phyloP scores from a whole-genome alignment of 2,797 vertebrate species.

The Diceros bicornis region DNA sequence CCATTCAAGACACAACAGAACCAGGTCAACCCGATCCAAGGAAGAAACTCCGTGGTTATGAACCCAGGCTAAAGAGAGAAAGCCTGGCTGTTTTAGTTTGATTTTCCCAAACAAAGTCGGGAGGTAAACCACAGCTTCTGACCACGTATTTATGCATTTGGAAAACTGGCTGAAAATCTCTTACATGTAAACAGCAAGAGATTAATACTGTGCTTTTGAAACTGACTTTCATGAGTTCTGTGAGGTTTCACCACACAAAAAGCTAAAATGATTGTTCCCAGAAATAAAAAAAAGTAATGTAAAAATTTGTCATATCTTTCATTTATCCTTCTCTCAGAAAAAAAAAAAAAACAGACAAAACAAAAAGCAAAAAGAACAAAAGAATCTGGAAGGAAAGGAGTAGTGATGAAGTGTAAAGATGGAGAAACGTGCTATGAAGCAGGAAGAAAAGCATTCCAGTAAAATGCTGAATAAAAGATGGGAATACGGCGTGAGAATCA shows the following conservation, averaged over 20 bases:
- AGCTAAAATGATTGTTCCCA: constrained; percentile 49
- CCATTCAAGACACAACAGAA: neutral
- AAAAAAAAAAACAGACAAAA: neutral
- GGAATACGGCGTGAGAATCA: neutral
- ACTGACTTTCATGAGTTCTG: constrained; percentile 66
- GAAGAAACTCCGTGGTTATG: neutral
- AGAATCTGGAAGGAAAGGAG: neutral
- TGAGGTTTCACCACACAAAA: constrained; percentile 64
- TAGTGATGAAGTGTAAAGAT: neutral
- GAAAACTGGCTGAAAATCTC: constrained; percentile 65
- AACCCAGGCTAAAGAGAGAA: neutral
- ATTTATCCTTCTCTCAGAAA: constrained; percentile 16
- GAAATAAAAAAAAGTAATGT: constrained; percentile 54
- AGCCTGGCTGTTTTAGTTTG: neutral
- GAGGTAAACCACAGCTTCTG: constrained; percentile 87
- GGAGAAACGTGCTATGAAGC: neutral
- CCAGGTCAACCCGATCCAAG: neutral
- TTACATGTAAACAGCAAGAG: constrained; percentile 71
- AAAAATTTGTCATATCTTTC: constrained; percentile 2
- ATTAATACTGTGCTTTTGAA: constrained; percentile 68
- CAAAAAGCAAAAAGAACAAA: neutral
- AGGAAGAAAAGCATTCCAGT: neutral
- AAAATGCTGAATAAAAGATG: constrained; percentile 5
- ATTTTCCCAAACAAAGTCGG: constrained; percentile 87
- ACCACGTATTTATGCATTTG: constrained; percentile 74